Evolutionary conservation across 2,113 vertebrate genomes (phyloP).

Genomic region (Dasyprocta punctata): DNA sequence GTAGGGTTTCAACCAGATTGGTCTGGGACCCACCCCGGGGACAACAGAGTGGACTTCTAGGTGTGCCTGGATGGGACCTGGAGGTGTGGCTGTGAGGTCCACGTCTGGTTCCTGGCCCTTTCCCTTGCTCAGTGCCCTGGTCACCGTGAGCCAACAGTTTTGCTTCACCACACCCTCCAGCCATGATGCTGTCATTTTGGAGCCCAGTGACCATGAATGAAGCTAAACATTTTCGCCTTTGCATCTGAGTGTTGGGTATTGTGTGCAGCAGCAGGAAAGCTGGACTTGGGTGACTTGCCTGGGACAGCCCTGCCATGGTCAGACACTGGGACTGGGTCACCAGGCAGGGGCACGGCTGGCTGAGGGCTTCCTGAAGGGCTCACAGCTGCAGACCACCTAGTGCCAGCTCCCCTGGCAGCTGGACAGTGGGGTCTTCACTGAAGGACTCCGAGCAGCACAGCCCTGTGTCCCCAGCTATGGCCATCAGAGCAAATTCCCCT

Average conservation of each 20-base stretch:
- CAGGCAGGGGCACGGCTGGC: background rate
- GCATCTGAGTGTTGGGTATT: no score
- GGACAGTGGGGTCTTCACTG: background rate
- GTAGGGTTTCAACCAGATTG: background rate
- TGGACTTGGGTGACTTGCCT: background rate
- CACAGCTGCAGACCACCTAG: accelerated
- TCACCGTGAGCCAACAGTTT: background rate
- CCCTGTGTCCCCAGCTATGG: background rate
- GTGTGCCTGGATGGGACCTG: background rate
- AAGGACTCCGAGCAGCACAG: background rate
- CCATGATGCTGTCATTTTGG: background rate
- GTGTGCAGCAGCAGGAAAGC: background rate
- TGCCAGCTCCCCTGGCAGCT: no score
- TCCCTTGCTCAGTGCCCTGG: background rate
- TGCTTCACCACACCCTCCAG: background rate
- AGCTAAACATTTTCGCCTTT: background rate
- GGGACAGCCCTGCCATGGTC: background rate
- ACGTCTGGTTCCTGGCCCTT: background rate
- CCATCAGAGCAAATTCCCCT: background rate
- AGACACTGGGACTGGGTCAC: background rate
- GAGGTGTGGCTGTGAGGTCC: background rate
- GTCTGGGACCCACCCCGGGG: background rate
- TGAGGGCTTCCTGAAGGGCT: background rate
- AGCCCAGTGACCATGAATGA: background rate
- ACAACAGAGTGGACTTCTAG: background rate